Percentiles rank a stretch among this genome's conserved stretches.
Evolutionary conservation across 1,140 invertebrate species (phyloP).

Genomic region (Branchinecta lindahli): DNA sequence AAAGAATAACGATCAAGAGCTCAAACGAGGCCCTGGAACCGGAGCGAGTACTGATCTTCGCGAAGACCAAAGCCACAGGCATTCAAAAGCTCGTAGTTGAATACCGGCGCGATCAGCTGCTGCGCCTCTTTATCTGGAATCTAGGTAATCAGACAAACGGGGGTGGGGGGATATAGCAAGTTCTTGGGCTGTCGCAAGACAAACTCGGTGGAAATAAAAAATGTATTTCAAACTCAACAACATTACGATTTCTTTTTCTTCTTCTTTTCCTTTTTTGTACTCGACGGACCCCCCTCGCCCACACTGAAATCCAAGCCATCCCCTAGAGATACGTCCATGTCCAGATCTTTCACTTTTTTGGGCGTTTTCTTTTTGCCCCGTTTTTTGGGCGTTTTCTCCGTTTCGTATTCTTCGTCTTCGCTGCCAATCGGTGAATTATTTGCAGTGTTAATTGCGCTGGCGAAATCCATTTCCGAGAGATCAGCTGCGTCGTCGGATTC

Average conservation of each 20-base stretch:
- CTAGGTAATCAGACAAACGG: too few species aligned
- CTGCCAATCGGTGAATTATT: background rate
- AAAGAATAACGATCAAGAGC: too few species aligned
- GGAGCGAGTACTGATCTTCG: too few species aligned
- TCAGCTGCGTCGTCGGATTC: background rate
- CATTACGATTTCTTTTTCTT: conserved; percentile 1
- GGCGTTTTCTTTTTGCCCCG: background rate
- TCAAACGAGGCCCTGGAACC: too few species aligned
- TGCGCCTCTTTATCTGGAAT: too few species aligned
- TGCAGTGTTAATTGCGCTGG: background rate
- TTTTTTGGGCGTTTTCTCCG: background rate
- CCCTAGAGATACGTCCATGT: background rate
- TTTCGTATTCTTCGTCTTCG: conserved; percentile 3
- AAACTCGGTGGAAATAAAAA: background rate
- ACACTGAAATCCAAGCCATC: background rate
- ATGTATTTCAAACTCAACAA: background rate
- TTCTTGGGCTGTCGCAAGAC: background rate
- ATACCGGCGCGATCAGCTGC: too few species aligned
- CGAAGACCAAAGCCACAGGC: too few species aligned
- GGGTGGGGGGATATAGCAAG: too few species aligned
- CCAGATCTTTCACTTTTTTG: background rate
- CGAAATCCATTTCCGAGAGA: conserved; percentile 2
- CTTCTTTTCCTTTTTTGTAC: conserved; percentile 7
- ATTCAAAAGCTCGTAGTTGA: too few species aligned
- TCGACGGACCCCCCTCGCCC: background rate